Percentiles rank a stretch among this genome's conserved stretches.
Evolutionary conservation across 92 coral and sea anemone genomes (phyloP).

Genomic region (Epizoanthus fatuus): DNA sequence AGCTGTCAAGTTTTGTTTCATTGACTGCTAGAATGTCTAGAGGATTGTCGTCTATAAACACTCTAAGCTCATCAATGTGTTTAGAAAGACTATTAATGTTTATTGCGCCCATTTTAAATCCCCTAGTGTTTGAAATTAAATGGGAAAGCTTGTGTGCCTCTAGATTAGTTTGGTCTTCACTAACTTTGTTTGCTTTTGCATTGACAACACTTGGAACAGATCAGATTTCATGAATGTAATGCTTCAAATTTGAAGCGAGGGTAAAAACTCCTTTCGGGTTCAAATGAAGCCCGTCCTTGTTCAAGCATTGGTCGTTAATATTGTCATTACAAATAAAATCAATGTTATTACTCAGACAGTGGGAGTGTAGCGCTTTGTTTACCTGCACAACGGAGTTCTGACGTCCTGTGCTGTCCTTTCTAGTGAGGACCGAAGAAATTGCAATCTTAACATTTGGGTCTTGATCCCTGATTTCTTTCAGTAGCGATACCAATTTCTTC

Average conservation of each 20-base stretch:
- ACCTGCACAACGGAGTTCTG: background rate
- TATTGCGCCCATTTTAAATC: constrained; percentile 28
- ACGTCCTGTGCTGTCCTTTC: constrained; percentile 2
- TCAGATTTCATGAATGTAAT: background rate
- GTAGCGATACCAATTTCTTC: constrained; percentile 15
- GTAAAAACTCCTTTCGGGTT: constrained; percentile 17
- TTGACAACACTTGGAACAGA: constrained; percentile 5
- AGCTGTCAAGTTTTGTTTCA: constrained; percentile 36
- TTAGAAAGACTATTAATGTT: constrained; percentile 23
- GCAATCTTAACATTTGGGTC: background rate
- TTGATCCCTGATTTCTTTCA: background rate
- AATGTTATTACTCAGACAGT: background rate
- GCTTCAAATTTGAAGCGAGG: background rate
- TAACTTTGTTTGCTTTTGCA: background rate
- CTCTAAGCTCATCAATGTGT: constrained; percentile 25
- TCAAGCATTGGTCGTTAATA: background rate
- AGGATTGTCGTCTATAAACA: constrained; percentile 12
- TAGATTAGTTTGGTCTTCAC: background rate
- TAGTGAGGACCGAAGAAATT: constrained; percentile 28
- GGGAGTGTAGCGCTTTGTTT: background rate
- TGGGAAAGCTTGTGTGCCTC: background rate
- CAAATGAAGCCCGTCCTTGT: constrained; percentile 17
- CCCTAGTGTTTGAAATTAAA: constrained; percentile 16
- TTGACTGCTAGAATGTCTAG: constrained; percentile 28
- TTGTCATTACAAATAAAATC: constrained; percentile 25